A percentile compares a stretch with the other conserved stretches of the same genome.
Evolutionary conservation across 2,113 vertebrate genomes (phyloP).

Genomic region (Lepus europaeus): DNA sequence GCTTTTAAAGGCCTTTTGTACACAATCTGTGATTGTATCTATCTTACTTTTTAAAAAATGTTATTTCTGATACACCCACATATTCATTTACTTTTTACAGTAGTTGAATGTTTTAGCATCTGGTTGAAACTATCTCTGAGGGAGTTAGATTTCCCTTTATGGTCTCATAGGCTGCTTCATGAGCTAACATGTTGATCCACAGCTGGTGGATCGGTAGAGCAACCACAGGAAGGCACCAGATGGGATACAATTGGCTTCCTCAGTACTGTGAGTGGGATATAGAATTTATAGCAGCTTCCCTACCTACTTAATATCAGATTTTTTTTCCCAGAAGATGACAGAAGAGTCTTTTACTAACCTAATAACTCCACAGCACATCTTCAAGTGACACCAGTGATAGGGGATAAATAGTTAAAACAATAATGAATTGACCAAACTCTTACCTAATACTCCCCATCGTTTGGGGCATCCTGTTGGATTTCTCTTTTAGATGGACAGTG

Average conservation of each 20-base stretch:
- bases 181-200: neutral
- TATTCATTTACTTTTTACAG: slow-evolving; percentile 41
- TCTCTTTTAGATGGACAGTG: slow-evolving; percentile 2
- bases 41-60: neutral
- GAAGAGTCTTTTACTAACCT: neutral
- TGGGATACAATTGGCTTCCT: neutral
- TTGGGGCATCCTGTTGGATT: neutral
- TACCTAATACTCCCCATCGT: neutral
- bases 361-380: neutral
- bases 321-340: neutral
- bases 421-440: neutral
- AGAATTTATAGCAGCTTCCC: neutral
- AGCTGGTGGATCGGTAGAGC: neutral
- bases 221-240: neutral
- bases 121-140: neutral
- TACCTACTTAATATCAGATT: neutral
- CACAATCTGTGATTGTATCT: slow-evolving; percentile 8
- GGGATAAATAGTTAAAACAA: neutral
- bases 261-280: neutral
- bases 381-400: slow-evolving; percentile 1
- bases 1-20: slow-evolving; percentile 42
- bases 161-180: neutral
- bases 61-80: neutral
- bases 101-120: slow-evolving; percentile 23
- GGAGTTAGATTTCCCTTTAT: neutral